Evolutionary conservation across 2,113 vertebrate species (phyloP).

Genomic region (Smithornis capensis): DNA sequence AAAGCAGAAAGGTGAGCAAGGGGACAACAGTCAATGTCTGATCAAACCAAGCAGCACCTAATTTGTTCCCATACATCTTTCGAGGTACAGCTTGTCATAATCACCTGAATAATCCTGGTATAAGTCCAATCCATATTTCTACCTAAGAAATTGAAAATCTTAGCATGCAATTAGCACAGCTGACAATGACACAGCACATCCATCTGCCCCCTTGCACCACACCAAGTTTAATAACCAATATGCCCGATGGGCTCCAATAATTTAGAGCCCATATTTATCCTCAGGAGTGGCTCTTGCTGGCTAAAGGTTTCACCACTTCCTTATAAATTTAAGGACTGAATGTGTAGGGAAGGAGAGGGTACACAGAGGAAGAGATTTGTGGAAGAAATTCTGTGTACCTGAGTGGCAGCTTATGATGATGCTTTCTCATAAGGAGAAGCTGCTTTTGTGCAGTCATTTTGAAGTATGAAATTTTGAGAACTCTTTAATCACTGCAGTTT

Average conservation of each 20-base stretch:
- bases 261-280: conserved; percentile 55
- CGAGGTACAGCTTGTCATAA: not conserved
- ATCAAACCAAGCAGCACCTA: not conserved
- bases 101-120: conserved; percentile 40
- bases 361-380: not conserved
- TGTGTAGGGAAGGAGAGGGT: too few relatives aligned
- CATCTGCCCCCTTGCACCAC: conserved; percentile 15
- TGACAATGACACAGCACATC: conserved; percentile 38
- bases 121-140: conserved; percentile 32
- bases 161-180: conserved; percentile 11
- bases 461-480: conserved; percentile 67
- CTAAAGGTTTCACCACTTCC: conserved; percentile 35
- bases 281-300: conserved; percentile 13
- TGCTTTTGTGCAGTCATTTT: conserved; percentile 50
- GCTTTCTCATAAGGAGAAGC: not conserved
- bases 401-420: not conserved
- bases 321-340: conserved; percentile 45
- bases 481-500: conserved; percentile 64
- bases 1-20: not conserved
- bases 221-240: conserved; percentile 24
- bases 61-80: conserved; percentile 2
- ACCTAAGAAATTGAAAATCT: conserved; percentile 38
- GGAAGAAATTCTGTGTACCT: not conserved
- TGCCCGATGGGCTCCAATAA: conserved; percentile 18
- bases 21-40: not conserved